Conservation (phyloP, 2,113 vertebrate species). For the Acinonyx jubatus region DNA sequence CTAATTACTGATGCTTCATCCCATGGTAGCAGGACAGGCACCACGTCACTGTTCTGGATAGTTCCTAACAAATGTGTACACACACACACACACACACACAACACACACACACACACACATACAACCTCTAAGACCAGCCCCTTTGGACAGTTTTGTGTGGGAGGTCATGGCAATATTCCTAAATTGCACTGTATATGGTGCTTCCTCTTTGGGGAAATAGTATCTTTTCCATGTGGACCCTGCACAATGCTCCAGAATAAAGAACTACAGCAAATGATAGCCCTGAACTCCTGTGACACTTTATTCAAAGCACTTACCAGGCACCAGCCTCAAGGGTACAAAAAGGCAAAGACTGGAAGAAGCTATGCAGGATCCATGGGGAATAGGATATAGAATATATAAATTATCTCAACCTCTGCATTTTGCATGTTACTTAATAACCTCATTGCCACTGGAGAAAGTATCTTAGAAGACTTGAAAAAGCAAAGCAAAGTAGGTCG, state of each 20-base stretch:
- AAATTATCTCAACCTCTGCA: neutral
- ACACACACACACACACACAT: neutral
- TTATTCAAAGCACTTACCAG: slow-evolving; percentile 16
- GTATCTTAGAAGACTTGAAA: slow-evolving; percentile 53
- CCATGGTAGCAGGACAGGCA: neutral
- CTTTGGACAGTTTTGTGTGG: neutral
- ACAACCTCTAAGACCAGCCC: neutral
- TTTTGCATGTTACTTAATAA: slow-evolving; percentile 58
- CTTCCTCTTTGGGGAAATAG: neutral
- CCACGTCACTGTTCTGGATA: neutral
- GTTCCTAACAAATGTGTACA: neutral
- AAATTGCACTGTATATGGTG: neutral
- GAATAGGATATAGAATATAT: neutral
- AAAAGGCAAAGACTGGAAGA: slow-evolving; percentile 23
- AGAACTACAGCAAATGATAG: neutral
- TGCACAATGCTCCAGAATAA: neutral
- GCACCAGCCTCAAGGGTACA: neutral
- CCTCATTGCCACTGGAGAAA: slow-evolving; percentile 68
- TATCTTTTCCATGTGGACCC: neutral
- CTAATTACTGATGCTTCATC: neutral
- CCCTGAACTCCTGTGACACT: neutral
- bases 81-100: neutral
- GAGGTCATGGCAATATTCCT: slow-evolving; percentile 1
- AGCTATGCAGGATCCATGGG: neutral
- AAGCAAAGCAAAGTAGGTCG: slow-evolving; percentile 26